A percentile compares a stretch with the other conserved stretches of the same genome.
Conservation (phyloP, 2,888 invertebrate species). For the Leptarthrus brevirostris region DNA sequence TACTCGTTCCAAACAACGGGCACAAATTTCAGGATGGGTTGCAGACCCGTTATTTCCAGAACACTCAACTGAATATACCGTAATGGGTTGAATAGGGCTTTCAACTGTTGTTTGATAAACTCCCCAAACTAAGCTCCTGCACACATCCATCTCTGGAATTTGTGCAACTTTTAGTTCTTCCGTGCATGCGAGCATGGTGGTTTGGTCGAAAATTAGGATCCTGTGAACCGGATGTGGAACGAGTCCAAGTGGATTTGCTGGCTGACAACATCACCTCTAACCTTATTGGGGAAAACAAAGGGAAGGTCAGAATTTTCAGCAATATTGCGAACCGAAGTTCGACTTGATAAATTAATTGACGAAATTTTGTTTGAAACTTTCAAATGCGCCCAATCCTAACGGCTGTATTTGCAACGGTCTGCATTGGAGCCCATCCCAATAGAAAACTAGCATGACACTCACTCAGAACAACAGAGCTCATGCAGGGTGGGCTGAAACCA, state of each 20-base stretch:
- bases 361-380: conserved; percentile 44
- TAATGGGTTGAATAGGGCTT: conserved; percentile 46
- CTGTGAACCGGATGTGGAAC: neutral
- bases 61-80: conserved; percentile 45
- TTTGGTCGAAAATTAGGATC: conserved; percentile 13
- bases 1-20: neutral
- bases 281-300: conserved; percentile 24
- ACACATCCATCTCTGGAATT: conserved; percentile 31
- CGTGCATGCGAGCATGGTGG: neutral
- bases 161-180: conserved; percentile 23
- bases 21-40: conserved; percentile 33
- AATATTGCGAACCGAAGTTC: conserved; percentile 18
- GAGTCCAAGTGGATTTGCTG: neutral
- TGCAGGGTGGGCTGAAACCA: too few species aligned
- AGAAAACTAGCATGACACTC: too few species aligned
- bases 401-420: neutral
- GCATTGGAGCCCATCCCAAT: too few species aligned
- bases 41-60: conserved; percentile 28
- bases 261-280: conserved; percentile 10
- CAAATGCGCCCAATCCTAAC: conserved; percentile 14
- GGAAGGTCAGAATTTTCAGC: conserved; percentile 22
- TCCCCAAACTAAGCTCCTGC: conserved; percentile 30
- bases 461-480: too few species aligned
- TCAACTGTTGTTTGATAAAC: conserved; percentile 49
- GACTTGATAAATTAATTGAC: conserved; percentile 46